Base-by-base conservation (phyloP, 2,797 vertebrate species). In the Trematomus bernacchii region DNA sequence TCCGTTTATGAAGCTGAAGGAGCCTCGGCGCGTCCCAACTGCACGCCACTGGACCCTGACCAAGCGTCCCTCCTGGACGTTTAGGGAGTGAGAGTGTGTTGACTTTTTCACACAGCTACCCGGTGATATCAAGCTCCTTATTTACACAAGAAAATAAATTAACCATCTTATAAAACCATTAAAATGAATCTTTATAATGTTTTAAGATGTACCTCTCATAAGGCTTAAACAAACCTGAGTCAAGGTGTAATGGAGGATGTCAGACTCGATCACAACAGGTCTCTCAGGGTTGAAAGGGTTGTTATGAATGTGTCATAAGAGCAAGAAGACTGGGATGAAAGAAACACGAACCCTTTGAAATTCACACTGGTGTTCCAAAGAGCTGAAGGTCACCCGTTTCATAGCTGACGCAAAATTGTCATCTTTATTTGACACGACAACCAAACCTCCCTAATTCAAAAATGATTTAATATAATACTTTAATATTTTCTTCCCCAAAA, bases 301-400 rank as follows among this genome's bases (percentile, higher is more conserved):
- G 61, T 59, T 46, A n/a, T 37, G 40, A 59, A 42, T 37, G 50
- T 69, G 42, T 73, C 61, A 70, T 16, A 16, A 66, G 33, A 75
- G 33, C 46, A 57, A 14, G 43, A 42, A 52, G 68, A 23, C 42
- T 21, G 4, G 16, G 65, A 59, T 59, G 46, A 57, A 77, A 65
- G 18, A 57, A 42, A 65, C 16, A 74, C 47, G 5, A 55, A 19
- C 3, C 10, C 16, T 72, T 72, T 71, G 37, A 64, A 61, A 69
- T 65, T 50, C 48, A 51, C 55, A 44, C 46, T 51, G 18, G 16
- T 47, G 14, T 65, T 75, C 48, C 33, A 15, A 12, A 9, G 19
- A 70, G 37, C 15, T 51, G 50, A 47, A 80, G 70, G 77, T 81
- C 71, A 68, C 19, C 44, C 44, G 21, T 64, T 63, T 78, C 15